These are phyloP conservation scores for Leptopilina clavipes DNA, from an alignment of 1,140 invertebrate species.

Conservation along the genomic window DNA sequence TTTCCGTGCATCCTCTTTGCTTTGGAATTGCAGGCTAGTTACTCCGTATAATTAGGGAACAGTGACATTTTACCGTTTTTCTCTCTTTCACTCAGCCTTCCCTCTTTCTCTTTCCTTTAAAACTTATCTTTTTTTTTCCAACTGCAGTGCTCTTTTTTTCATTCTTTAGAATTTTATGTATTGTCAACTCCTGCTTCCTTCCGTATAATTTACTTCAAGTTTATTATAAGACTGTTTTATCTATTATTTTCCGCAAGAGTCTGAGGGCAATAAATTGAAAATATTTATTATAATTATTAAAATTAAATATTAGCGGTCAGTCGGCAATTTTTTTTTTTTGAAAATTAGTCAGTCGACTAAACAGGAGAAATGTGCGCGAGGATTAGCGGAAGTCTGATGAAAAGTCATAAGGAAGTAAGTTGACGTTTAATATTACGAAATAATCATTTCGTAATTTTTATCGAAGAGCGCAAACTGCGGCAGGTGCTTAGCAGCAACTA, in stretches of 20 bases:
- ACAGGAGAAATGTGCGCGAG: neutral
- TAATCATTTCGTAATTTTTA: too few species aligned
- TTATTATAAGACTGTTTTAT: neutral
- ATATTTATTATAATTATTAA: neutral
- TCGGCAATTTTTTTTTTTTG: too few species aligned
- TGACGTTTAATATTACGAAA: too few species aligned
- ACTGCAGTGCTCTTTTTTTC: neutral
- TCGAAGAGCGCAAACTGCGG: too few species aligned
- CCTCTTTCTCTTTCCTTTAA: neutral
- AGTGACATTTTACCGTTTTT: conserved; percentile 67
- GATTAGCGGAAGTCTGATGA: neutral
- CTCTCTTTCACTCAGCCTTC: conserved; percentile 39
- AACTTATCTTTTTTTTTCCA: neutral
- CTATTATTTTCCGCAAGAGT: neutral
- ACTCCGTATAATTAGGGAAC: conserved; percentile 64
- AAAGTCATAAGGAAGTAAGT: too few species aligned
- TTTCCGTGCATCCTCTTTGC: conserved; percentile 55
- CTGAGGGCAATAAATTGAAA: neutral
- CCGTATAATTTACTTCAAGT: conserved; percentile 9
- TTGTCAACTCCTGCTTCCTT: conserved; percentile 21
- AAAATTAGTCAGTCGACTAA: too few species aligned
- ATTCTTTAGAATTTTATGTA: neutral
- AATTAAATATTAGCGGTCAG: conserved; percentile 5
- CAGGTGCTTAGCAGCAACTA: too few species aligned
- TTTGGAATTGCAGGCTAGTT: conserved; percentile 56